phyloP scores from a whole-genome alignment of 2,797 vertebrate species.

The Allobates femoralis region DNA sequence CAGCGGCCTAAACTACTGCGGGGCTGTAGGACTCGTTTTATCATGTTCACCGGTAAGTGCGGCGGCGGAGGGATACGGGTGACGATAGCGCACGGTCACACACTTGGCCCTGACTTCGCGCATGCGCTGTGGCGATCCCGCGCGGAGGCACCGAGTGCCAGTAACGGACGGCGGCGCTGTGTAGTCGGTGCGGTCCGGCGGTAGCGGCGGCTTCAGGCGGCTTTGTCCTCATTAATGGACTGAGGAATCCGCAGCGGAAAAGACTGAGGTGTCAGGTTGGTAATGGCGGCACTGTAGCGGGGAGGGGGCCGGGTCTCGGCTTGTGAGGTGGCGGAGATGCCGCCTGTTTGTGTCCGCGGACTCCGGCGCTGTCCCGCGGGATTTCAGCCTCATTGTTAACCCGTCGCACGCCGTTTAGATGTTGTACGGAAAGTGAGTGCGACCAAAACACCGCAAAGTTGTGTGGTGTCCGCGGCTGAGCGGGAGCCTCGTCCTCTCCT shows the following conservation, averaged over 20 bases:
- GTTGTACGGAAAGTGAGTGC: not conserved
- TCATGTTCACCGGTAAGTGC: not conserved
- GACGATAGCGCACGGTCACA: not conserved
- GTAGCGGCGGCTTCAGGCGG: not conserved
- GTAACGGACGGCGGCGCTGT: conserved; percentile 46
- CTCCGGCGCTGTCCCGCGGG: not conserved
- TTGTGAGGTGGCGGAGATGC: not conserved
- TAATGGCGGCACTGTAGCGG: not conserved
- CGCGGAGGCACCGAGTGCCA: conserved; percentile 35
- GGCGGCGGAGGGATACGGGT: conserved; percentile 43
- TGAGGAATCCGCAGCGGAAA: not conserved
- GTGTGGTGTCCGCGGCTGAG: no score
- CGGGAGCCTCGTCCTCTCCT: no score
- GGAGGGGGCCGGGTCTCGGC: not conserved
- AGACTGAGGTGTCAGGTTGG: conserved; percentile 16
- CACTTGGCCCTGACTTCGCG: not conserved
- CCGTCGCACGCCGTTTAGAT: not conserved
- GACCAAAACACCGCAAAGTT: not conserved
- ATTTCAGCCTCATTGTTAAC: no score
- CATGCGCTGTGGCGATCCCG: conserved; percentile 7
- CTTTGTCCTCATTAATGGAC: not conserved
- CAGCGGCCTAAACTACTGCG: no score
- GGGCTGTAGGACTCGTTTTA: not conserved
- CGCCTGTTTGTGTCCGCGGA: conserved; percentile 32
- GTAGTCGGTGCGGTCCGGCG: not conserved